Evolutionary conservation across 1,140 invertebrate species (phyloP), one percentile per base, ranked within the genome.

Genomic region (Bombus consobrinus): DNA sequence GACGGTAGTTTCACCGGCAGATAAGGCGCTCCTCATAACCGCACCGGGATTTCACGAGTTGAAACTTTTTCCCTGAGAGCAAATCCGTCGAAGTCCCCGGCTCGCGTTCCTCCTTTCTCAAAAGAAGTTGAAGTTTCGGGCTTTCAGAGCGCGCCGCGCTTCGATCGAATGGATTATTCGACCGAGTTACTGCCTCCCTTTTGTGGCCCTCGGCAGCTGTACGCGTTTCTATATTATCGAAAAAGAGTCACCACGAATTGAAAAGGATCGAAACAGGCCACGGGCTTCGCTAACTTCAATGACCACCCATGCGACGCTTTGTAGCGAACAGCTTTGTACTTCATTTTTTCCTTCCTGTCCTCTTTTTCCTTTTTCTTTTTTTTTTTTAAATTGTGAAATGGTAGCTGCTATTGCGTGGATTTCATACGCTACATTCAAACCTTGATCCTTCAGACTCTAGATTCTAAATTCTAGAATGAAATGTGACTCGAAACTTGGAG

Each of bases 11-110:
- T 85, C 75, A 47, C 74, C 82, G 76, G 86, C 82, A 90, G 89
- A 90, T 90, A 90, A 90, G 89, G 71, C 89, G 86, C 82, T 90
- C 89, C 86, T 90, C 89, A 90, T 90, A 90, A 90, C 89, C 79
- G 88, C 89, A 69, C 82, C 66, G 88, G 86, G 89, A 90, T 90
- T 90, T 90, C 88, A 83, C 88, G 71, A 87, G 86, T 89, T 82
- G 86, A 90, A 90, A 90, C 88, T 90, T 90, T 90, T 89, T 85
- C 83, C 82, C 78, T 62, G 66, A 73, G 78, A 90, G 89, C 88
- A 86, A 90, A 90, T 89, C 88, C 88, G 83, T 87, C 72, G 64
- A 53, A 53, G 47, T 85, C 75, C 79, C 81, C 81, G 78, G 57
- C 71, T 62, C 72, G 76, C 53, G 80, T 74, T 62, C 64, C 83